Base-by-base conservation (phyloP, 2,113 vertebrate genomes). In the Malurus melanocephalus region DNA sequence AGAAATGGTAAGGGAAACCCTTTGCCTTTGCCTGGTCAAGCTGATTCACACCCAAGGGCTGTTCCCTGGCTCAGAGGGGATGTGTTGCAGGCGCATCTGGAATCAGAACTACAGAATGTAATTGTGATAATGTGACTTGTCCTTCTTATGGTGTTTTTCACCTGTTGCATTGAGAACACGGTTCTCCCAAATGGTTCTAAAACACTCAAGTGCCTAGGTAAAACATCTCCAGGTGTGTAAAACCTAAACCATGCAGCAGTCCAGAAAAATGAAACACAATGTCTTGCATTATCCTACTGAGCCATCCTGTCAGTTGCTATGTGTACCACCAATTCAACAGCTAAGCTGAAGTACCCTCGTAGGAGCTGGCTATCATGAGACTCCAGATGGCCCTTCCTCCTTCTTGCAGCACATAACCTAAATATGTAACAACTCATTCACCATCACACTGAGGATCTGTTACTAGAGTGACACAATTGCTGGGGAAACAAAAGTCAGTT, bases 331-430 rank as follows among this genome's bases (percentile, higher is more conserved):
- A 10, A 57, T 79, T 80, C 71, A 74, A 74, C 52, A 93, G 65
- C 57, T 85, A 69, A 72, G 59, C 51, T 7, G 40, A 79, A 84
- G 24, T 75, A 52, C 33, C 80, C 77, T 83, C 19, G 3, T 4
- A 91, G 48, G 87, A 83, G 14, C 62, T 87, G 80, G 66, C 73
- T 92, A 42, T 74, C 4, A 2, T 53, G 59, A 89, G 69, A 51
- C 11, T 94, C 92, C 88, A 93, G 84, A 94, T 88, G 88, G 77
- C 57, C 24, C 42, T 78, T 85, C 68, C 45, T 92, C 33, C 46
- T 74, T 35, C 69, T 61, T 90, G 57, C 64, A 93, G 57, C 24
- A 28, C 30, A 43, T 89, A 92, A 89, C 90, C 90, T 88, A 86
- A 69, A 89, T 87, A 88, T 30, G 76, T 90, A 92, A 61, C 71